phyloP scores from a whole-genome alignment of 2,888 invertebrate genomes.

The Tethea ocularis region DNA sequence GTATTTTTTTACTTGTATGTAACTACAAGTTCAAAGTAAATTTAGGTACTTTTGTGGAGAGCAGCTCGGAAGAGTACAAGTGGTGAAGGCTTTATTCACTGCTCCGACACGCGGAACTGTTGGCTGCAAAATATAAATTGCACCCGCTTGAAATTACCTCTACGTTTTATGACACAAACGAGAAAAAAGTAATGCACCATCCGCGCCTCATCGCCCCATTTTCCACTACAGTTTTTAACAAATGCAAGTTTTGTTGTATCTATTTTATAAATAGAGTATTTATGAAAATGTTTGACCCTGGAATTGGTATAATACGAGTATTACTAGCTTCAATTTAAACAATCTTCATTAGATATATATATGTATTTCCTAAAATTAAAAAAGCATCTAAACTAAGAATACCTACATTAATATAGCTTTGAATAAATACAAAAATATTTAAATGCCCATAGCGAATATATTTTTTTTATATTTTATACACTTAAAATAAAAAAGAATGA shows the following conservation, averaged over 20 bases:
- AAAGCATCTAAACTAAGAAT: too few relatives aligned
- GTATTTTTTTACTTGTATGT: conserved; percentile 18
- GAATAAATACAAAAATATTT: too few relatives aligned
- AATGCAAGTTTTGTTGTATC: background rate
- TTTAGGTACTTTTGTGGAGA: conserved; percentile 39
- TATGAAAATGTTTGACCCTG: conserved; percentile 10
- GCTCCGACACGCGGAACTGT: conserved; percentile 52
- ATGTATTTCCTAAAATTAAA: too few relatives aligned
- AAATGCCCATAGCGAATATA: too few relatives aligned
- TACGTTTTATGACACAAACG: conserved; percentile 67
- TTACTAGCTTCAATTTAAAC: too few relatives aligned
- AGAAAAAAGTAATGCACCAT: conserved; percentile 58
- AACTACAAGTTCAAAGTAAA: conserved; percentile 40
- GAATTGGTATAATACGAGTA: too few relatives aligned
- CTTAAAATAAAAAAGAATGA: conserved; percentile 19
- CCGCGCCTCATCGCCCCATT: conserved; percentile 49
- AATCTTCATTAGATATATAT: too few relatives aligned
- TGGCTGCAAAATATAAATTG: conserved; percentile 70
- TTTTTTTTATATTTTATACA: too few relatives aligned
- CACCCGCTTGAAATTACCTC: conserved; percentile 67
- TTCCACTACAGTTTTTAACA: conserved; percentile 33
- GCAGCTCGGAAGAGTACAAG: conserved; percentile 33
- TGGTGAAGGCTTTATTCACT: conserved; percentile 62
- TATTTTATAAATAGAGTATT: conserved; percentile 5
- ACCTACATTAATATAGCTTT: too few relatives aligned